Conservation (phyloP, 2,113 vertebrate species). For the Xenopus tropicalis region UCB_Xtro_10.0 CM004444.2:35799001-35799500, state of each 20-base stretch:
- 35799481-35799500: neutral
- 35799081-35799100: no score
- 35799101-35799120: no score
- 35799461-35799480: neutral
- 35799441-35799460: neutral
- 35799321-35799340: neutral
- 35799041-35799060: no score
- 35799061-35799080: no score
- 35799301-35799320: neutral
- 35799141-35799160: constrained; percentile 19
- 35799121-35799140: neutral
- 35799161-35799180: neutral
- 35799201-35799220: neutral
- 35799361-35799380: neutral
- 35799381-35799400: neutral
- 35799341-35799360: neutral
- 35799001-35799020: no score
- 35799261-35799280: constrained; percentile 4
- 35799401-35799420: constrained; percentile 3
- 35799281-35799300: constrained; percentile 6
- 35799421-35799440: neutral
- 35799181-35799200: constrained; percentile 11
- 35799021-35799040: no score
- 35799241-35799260: neutral
- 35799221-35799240: neutral